phyloP scores from a whole-genome alignment of 2,888 invertebrate species.

The Chalcosyrphus nemorum region DNA sequence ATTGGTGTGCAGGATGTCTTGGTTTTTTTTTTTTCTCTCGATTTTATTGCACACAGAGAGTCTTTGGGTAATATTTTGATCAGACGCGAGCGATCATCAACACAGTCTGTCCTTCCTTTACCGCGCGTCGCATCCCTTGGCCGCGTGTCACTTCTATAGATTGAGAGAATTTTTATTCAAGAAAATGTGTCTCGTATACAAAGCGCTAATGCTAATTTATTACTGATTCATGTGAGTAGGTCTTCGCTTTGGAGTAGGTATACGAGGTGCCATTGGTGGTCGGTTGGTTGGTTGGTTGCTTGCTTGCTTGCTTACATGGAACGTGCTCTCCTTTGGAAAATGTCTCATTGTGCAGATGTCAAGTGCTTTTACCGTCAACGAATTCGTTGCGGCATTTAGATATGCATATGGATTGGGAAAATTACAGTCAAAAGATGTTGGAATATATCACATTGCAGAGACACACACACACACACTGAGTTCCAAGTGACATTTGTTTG shows the following conservation, averaged over 20 bases:
- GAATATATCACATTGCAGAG: conserved; percentile 26
- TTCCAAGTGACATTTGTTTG: conserved; percentile 49
- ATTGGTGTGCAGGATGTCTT: conserved; percentile 19
- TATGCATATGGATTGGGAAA: conserved; percentile 69
- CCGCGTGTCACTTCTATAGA: neutral
- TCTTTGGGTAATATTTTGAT: conserved; percentile 70
- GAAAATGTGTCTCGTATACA: conserved; percentile 74
- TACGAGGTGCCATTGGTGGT: neutral
- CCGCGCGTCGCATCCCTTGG: neutral
- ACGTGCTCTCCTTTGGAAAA: conserved; percentile 67
- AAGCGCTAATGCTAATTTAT: conserved; percentile 76
- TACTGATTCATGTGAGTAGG: conserved; percentile 72
- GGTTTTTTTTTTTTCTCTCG: no score
- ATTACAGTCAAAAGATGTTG: conserved; percentile 46
- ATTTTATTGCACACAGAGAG: conserved; percentile 30
- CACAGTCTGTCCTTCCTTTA: neutral
- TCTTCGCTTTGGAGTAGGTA: conserved; percentile 3
- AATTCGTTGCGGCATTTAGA: conserved; percentile 66
- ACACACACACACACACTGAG: conserved; percentile 41
- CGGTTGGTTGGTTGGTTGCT: neutral
- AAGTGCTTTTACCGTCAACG: conserved; percentile 67
- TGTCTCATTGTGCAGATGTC: conserved; percentile 66
- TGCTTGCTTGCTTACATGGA: conserved; percentile 7
- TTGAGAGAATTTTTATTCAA: conserved; percentile 59
- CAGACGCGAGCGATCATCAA: conserved; percentile 67